Conservation (phyloP, 2,888 invertebrate species). For the Lepidochitona cinerea region DNA sequence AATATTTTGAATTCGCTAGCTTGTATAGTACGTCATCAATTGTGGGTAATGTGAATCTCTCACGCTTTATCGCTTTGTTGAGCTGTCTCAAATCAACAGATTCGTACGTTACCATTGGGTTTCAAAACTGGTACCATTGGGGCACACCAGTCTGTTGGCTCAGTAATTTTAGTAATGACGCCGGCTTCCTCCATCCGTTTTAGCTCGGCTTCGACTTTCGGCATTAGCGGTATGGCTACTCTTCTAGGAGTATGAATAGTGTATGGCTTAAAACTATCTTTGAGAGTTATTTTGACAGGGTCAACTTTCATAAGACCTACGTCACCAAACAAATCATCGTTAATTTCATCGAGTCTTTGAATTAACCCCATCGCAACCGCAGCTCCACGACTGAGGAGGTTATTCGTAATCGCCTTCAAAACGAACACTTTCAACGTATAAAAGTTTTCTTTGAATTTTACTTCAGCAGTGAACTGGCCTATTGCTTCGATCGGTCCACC, state of each 20-base stretch:
- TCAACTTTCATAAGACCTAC: constrained; percentile 4
- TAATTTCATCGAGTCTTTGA: background rate
- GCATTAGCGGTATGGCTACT: constrained; percentile 20
- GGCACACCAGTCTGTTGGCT: constrained; percentile 34
- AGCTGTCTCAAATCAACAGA: constrained; percentile 27
- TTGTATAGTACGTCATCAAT: constrained; percentile 25
- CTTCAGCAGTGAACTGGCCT: background rate
- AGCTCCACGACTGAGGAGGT: constrained; percentile 7
- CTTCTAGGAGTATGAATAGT: constrained; percentile 15
- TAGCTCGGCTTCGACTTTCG: constrained; percentile 23
- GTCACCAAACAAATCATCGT: constrained; percentile 3
- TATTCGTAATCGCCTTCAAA: background rate
- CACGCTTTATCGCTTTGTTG: constrained; percentile 25
- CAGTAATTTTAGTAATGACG: constrained; percentile 23
- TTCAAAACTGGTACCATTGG: constrained; percentile 32
- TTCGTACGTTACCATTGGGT: constrained; percentile 21
- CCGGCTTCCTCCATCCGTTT: constrained; percentile 23
- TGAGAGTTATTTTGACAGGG: constrained; percentile 9
- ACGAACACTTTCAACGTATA: background rate
- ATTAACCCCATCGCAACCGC: constrained; percentile 7
- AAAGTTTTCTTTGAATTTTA: background rate
- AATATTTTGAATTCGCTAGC: constrained; percentile 18
- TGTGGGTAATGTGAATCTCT: constrained; percentile 23
- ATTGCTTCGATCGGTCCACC: background rate
- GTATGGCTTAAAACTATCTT: constrained; percentile 12